A percentile compares a stretch with the other conserved stretches of the same genome.
These are phyloP conservation scores for Zaprionus lachaisei DNA, from an alignment of 1,140 invertebrate genomes.

Conservation along the genomic window DNA sequence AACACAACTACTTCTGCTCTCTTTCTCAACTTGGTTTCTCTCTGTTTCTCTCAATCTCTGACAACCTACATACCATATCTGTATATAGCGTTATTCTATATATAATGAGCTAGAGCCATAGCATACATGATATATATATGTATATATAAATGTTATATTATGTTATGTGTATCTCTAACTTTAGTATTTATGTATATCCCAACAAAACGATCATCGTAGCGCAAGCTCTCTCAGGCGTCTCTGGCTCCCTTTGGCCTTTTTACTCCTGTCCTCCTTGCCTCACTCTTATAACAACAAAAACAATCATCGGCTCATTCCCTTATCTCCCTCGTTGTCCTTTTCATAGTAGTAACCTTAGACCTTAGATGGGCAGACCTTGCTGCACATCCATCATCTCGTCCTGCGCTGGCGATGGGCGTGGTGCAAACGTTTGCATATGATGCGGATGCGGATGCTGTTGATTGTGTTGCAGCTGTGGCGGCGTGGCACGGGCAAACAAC, in stretches of 20 bases:
- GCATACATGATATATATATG: slow-evolving; percentile 54
- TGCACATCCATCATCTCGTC: slow-evolving; percentile 85
- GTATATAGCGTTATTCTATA: slow-evolving; percentile 37
- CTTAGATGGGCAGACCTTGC: slow-evolving; percentile 73
- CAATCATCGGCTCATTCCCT: slow-evolving; percentile 40
- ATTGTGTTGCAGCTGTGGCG: slow-evolving; percentile 63
- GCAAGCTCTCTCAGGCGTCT: slow-evolving; percentile 8
- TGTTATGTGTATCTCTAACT: slow-evolving; percentile 64
- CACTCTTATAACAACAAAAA: slow-evolving; percentile 62
- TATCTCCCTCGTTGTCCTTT: slow-evolving; percentile 21
- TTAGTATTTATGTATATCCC: slow-evolving; percentile 70
- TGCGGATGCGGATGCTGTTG: slow-evolving; percentile 67
- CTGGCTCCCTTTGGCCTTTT: not conserved
- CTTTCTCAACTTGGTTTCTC: slow-evolving; percentile 8
- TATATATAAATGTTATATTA: slow-evolving; percentile 34
- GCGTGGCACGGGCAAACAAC: slow-evolving; percentile 56
- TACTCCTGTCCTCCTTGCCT: not conserved
- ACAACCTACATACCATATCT: slow-evolving; percentile 23
- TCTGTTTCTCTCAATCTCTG: not conserved
- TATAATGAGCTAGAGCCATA: slow-evolving; percentile 62
- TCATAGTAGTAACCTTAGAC: slow-evolving; percentile 63
- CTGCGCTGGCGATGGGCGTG: slow-evolving; percentile 81
- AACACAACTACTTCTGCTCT: slow-evolving; percentile 9
- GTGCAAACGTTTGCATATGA: slow-evolving; percentile 78
- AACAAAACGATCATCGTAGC: slow-evolving; percentile 63